A percentile compares a stretch with the other conserved stretches of the same genome.
Conservation (phyloP, 2,113 vertebrate species). For the Mobula hypostoma region DNA sequence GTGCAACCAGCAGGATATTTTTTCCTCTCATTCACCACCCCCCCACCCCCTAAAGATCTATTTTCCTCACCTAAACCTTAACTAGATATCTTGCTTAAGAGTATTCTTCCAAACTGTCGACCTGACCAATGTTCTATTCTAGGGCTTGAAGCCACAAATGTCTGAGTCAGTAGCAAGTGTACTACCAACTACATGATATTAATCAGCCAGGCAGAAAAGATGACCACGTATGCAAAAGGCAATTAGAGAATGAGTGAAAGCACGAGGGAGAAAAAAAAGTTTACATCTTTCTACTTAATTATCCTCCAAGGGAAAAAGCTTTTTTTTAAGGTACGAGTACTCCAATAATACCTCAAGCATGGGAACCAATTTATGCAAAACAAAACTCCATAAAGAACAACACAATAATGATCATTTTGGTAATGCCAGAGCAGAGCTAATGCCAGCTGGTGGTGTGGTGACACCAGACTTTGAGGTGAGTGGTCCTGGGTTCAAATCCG, state of each 20-base stretch:
- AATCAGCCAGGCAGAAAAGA: neutral
- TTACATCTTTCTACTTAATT: neutral
- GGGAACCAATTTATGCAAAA: neutral
- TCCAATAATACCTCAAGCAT: neutral
- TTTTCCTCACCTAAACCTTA: neutral
- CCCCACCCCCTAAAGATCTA: neutral
- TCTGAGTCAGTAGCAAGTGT: neutral
- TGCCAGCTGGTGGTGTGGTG: neutral
- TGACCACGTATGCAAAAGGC: too few relatives aligned
- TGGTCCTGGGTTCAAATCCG: too few relatives aligned
- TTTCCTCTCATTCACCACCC: neutral
- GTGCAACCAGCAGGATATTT: neutral
- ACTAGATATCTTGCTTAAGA: neutral
- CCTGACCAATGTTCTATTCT: neutral
- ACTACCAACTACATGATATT: neutral
- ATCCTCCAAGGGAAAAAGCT: neutral
- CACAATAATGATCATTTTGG: neutral
- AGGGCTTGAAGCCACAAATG: neutral
- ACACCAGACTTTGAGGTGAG: too few relatives aligned
- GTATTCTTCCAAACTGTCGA: neutral
- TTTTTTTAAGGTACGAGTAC: neutral
- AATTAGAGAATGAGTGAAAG: neutral
- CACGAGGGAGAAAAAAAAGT: neutral
- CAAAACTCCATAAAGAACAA: neutral
- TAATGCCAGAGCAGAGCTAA: neutral